Evolutionary conservation across 2,888 invertebrate genomes (phyloP), one percentile per base, ranked within the genome.

Genomic region (Oasisia sp.): DNA sequence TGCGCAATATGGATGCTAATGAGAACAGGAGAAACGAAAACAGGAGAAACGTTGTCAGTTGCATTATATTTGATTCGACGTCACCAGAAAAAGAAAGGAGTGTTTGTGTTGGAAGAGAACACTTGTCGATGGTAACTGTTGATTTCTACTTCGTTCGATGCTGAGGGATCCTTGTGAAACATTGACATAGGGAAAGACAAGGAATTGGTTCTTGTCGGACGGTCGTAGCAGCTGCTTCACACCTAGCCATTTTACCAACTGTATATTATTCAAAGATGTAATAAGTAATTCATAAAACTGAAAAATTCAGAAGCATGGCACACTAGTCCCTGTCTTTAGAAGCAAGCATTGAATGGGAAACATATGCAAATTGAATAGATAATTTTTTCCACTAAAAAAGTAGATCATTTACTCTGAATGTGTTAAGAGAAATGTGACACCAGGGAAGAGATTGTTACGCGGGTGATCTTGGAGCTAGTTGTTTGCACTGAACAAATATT

Each of bases 301-400:
- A 7, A 12, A 11, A 74, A 74, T 74, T 74, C 27, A n/a, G 74
- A n/a, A 3, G 7, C 27, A 19, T 19, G 74, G 4, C 0, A 50
- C 14, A 50, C 50, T 50, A 50, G 50, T 50, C 50, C 9, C 4
- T 50, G 50, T 50, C 50, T 50, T 38, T 50, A 50, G 14, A 74
- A 74, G 74, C 74, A 74, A n/a, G 74, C 74, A 19, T 74, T 74
- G 74, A 27, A 74, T 74, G 74, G 74, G 74, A 74, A 74, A n/a
- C n/a, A n/a, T 27, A 74, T 74, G 74, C 74, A 74, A 74, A 74
- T 74, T 1, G 27, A 74, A 74, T 74, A n/a, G 74, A 74, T 74
- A 74, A 19, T 74, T 74, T 74, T 74, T 3, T 74, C 74, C 74
- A 74, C 27, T 74, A 19, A 74, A 74, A 58, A 74, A 27, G n/a